These are phyloP conservation scores for Temnothorax unifasciatus DNA, from an alignment of 2,888 invertebrate species.

Conservation along the genomic window DNA sequence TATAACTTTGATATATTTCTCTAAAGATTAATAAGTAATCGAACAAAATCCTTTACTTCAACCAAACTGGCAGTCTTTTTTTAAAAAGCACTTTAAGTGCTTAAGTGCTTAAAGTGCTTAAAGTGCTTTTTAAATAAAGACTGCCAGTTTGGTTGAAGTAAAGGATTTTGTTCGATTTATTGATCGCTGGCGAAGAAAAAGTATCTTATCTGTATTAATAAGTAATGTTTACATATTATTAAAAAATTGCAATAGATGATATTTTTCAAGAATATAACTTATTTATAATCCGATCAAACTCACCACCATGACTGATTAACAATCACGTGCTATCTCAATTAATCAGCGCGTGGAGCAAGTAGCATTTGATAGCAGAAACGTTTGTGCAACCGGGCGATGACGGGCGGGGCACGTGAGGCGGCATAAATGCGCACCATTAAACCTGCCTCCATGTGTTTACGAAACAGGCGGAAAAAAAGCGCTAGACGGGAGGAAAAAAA, in stretches of 20 bases:
- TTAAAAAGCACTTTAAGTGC: too few species aligned
- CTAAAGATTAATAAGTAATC: not conserved
- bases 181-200: too few species aligned
- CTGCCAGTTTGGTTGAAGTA: too few species aligned
- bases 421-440: slow-evolving; percentile 76
- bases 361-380: slow-evolving; percentile 60
- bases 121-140: too few species aligned
- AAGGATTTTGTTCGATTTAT: too few species aligned
- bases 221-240: not conserved
- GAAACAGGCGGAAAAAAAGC: slow-evolving; percentile 39
- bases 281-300: slow-evolving; percentile 6
- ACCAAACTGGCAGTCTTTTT: too few species aligned
- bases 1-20: not conserved
- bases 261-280: not conserved
- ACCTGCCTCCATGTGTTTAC: slow-evolving; percentile 50
- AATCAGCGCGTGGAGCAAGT: slow-evolving; percentile 49
- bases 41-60: too few species aligned
- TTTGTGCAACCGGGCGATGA: slow-evolving; percentile 68
- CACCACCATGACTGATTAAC: not conserved
- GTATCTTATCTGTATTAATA: too few species aligned
- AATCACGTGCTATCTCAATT: slow-evolving; percentile 38
- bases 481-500: slow-evolving; percentile 26
- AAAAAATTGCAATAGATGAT: not conserved
- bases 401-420: slow-evolving; percentile 71
- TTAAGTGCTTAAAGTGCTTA: too few species aligned